Conservation (phyloP, 2,113 vertebrate species). For the Percopsis transmontana region DNA sequence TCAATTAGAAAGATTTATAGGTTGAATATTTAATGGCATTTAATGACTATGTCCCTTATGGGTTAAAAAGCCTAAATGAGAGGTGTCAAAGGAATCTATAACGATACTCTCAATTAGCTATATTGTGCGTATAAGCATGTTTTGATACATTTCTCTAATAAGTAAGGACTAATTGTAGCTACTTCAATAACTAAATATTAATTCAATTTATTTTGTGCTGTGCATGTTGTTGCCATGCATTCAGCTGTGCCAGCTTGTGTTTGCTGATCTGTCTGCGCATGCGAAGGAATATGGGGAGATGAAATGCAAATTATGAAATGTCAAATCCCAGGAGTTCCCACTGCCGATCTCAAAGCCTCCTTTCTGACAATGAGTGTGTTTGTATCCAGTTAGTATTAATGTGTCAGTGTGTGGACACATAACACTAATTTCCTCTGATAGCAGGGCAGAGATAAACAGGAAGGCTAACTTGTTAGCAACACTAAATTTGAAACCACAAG, state of each 20-base stretch:
- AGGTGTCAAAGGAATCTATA: too few relatives aligned
- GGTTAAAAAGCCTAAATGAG: too few relatives aligned
- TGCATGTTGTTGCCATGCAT: neutral
- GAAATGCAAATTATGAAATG: conserved; percentile 5
- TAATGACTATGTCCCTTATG: too few relatives aligned
- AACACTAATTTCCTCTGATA: too few relatives aligned
- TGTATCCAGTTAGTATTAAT: neutral
- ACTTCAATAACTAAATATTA: neutral
- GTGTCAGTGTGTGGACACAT: conserved; percentile 9
- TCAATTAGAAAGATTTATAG: too few relatives aligned
- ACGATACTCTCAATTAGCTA: too few relatives aligned
- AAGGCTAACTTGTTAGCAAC: too few relatives aligned
- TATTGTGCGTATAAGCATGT: too few relatives aligned
- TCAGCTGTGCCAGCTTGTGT: neutral
- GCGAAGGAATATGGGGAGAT: conserved; percentile 7
- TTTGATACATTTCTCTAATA: too few relatives aligned
- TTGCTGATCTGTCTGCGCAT: conserved; percentile 12
- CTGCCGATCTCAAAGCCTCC: conserved; percentile 33
- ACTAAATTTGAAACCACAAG: too few relatives aligned
- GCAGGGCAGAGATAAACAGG: too few relatives aligned
- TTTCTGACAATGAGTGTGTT: conserved; percentile 17
- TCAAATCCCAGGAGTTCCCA: conserved; percentile 57
- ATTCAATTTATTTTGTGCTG: neutral
- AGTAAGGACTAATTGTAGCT: neutral
- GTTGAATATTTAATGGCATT: too few relatives aligned